Evolutionary conservation across 2,888 invertebrate species (phyloP).

Genomic region (Fabriciana adippe): DNA sequence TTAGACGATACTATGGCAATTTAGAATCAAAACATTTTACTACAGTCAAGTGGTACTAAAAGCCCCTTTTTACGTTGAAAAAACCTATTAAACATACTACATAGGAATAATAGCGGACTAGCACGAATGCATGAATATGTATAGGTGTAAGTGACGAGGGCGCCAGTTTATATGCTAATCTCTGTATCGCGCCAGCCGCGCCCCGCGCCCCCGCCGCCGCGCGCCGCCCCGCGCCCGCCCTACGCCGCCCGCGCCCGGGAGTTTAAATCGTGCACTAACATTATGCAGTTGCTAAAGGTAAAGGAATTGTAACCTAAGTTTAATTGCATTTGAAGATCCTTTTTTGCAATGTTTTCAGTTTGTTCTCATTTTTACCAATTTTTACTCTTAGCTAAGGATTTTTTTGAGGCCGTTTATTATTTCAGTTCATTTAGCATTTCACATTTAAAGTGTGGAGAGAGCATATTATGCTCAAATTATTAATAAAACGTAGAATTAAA

Average conservation of each 20-base stretch:
- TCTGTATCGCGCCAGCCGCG: slow-evolving; percentile 12
- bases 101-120: slow-evolving; percentile 13
- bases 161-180: slow-evolving; percentile 27
- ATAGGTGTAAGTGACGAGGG: slow-evolving; percentile 16
- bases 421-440: too few species aligned
- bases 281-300: slow-evolving; percentile 8
- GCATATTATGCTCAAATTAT: too few species aligned
- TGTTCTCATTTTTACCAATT: too few species aligned
- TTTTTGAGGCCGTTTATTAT: too few species aligned
- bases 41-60: neutral
- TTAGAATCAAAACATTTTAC: slow-evolving; percentile 1
- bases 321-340: slow-evolving; percentile 3
- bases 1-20: too few species aligned
- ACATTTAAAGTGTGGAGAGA: too few species aligned
- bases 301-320: neutral
- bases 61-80: slow-evolving; percentile 1
- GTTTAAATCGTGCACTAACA: slow-evolving; percentile 5
- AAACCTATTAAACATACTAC: slow-evolving; percentile 4
- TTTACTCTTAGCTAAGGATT: too few species aligned
- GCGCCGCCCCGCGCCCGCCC: neutral
- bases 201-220: neutral
- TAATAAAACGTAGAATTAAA: too few species aligned
- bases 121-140: slow-evolving; percentile 22
- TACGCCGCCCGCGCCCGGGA: neutral
- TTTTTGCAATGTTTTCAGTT: neutral